Evolutionary conservation across 2,113 vertebrate species (phyloP).

Genomic region (Aegithalos caudatus): DNA sequence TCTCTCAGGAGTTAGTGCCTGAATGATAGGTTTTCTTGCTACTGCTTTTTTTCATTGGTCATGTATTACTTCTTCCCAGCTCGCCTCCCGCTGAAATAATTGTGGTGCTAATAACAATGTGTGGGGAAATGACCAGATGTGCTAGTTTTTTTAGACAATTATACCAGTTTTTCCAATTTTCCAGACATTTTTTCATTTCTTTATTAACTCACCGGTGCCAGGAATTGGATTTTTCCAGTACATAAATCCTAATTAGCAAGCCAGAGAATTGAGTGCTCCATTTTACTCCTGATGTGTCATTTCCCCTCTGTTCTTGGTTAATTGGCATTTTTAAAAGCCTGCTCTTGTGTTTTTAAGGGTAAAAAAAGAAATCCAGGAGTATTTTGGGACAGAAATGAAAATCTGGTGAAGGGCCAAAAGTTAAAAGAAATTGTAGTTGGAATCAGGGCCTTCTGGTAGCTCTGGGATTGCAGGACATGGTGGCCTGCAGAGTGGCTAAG

Average conservation of each 20-base stretch:
- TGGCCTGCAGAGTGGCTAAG: background rate
- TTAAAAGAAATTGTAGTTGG: background rate
- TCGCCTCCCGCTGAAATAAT: constrained; percentile 63
- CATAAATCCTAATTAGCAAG: constrained; percentile 61
- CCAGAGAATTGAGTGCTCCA: constrained; percentile 12
- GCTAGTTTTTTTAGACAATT: constrained; percentile 57
- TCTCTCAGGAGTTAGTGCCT: background rate
- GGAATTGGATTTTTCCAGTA: constrained; percentile 54
- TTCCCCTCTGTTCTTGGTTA: constrained; percentile 49
- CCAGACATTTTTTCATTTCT: constrained; percentile 49
- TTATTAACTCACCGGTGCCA: constrained; percentile 51
- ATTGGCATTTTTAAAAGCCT: constrained; percentile 19
- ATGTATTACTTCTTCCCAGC: constrained; percentile 30
- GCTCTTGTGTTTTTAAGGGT: background rate
- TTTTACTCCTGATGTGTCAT: constrained; percentile 48
- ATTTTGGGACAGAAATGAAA: background rate
- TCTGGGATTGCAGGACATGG: background rate
- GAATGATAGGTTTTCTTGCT: constrained; percentile 19
- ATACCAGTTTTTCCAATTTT: constrained; percentile 50
- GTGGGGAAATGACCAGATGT: constrained; percentile 44
- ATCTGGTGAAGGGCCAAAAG: background rate
- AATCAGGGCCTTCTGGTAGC: background rate
- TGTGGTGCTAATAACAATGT: constrained; percentile 54
- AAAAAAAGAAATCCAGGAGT: background rate
- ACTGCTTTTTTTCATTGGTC: constrained; percentile 36